A percentile compares a stretch with the other conserved stretches of the same genome.
These are phyloP conservation scores for Graptemys geographica DNA, from an alignment of 2,797 vertebrate species.

Conservation along the genomic window DNA sequence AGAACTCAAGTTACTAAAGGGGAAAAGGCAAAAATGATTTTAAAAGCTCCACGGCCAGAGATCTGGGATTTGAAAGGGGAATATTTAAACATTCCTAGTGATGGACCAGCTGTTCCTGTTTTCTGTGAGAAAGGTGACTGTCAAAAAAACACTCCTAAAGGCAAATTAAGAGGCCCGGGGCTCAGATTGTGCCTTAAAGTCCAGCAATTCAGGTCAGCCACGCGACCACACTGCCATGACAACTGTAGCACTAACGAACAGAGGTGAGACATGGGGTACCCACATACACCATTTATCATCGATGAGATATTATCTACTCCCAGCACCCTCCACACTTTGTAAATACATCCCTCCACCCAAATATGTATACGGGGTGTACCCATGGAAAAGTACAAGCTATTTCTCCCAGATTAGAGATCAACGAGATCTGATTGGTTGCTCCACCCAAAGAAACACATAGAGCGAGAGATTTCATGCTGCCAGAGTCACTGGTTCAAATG, in stretches of 20 bases:
- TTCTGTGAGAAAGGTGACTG: neutral
- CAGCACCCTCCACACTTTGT: neutral
- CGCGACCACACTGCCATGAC: neutral
- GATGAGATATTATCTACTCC: neutral
- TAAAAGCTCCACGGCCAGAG: neutral
- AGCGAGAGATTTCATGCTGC: fast-evolving
- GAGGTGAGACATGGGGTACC: neutral
- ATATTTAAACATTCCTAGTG: neutral
- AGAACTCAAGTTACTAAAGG: neutral
- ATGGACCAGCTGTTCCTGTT: constrained; percentile 1
- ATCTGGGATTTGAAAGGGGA: neutral
- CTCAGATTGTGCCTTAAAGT: neutral
- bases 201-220: neutral
- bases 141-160: constrained; percentile 1
- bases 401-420: neutral
- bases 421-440: neutral
- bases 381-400: neutral
- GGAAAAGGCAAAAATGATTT: constrained; percentile 20
- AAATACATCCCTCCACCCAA: neutral
- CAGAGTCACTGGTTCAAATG: neutral
- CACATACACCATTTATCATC: neutral
- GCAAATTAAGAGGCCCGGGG: neutral
- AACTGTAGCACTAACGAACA: neutral
- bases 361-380: neutral
- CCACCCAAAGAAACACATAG: neutral